Percentiles rank a stretch among this genome's conserved stretches.
These are phyloP conservation scores for Hydractinia symbiolongicarpus DNA, from an alignment of 30 jellyfish, hydroid and myxozoan species.

Conservation along the genomic window DNA sequence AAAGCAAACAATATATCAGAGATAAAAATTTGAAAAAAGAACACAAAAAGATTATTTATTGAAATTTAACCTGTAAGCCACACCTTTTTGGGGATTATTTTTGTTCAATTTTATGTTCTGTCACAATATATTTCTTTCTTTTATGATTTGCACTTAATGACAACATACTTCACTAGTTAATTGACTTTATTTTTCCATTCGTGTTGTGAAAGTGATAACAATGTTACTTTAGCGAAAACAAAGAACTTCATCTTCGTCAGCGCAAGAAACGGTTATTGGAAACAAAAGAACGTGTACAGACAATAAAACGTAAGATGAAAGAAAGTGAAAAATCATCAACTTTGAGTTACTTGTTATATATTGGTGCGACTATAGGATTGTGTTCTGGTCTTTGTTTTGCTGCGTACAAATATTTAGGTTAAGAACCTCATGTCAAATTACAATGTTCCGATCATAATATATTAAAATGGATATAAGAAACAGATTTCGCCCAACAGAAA, in stretches of 20 bases:
- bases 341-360: conserved; percentile 5
- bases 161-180: not conserved
- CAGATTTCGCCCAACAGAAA: no score
- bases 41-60: no score
- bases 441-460: not conserved
- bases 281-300: conserved; percentile 60
- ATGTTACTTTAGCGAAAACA: conserved; percentile 6
- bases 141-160: not conserved
- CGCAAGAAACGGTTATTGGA: conserved; percentile 51
- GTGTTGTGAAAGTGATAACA: not conserved
- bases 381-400: conserved; percentile 11
- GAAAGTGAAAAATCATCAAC: conserved; percentile 57
- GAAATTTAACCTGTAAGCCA: no score
- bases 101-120: no score
- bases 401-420: conserved; percentile 1
- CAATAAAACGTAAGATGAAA: conserved; percentile 60
- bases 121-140: not conserved
- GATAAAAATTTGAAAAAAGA: no score
- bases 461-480: no score
- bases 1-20: no score
- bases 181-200: not conserved
- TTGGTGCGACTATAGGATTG: conserved; percentile 11
- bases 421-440: not conserved
- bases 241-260: conserved; percentile 61
- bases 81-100: not conserved